Base-by-base conservation (phyloP, 1,140 invertebrate species). In the Papilio dardanus region DNA sequence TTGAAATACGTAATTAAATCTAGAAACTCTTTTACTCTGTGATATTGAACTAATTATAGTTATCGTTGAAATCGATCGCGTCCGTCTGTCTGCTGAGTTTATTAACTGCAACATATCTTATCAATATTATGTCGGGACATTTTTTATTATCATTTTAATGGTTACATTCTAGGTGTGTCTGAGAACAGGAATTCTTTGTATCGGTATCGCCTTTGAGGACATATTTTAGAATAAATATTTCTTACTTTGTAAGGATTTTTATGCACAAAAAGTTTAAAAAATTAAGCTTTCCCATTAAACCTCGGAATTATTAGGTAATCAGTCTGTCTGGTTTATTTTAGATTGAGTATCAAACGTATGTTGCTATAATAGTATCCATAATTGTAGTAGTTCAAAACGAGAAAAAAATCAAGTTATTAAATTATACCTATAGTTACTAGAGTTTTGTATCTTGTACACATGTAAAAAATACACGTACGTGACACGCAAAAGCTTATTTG, bases 31-130 rank as follows among this genome's bases (percentile, higher is more conserved):
- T 42, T 3, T n/a, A 16, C 8, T 8, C 7, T 5, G 8, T 24
- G 21, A 24, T 54, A 54, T 16, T 28, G 24, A 62, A 62, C 0
- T 16, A 62, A 62, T 62, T 30, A 30, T 16, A 16, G 10, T 6
- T 62, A 62, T 62, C 54, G 24, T 14, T 30, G 24, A 30, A 62
- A 62, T 62, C 3, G 50, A 54, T 54, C 19, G 54, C 54, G 54
- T 62, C 54, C 14, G 21, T 62, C 21, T 62, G 54, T 62, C 54
- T 62, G 24, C 2, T 16, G 3, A 62, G 50, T 54, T 54, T 24
- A 62, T 62, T 62, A 62, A 62, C 54, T 62, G 54, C 24, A 58
- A 58, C 21, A 14, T 30, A 62, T 62, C 54, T 62, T 62, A 54
- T 54, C 50, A 14, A 14, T 58, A 24, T 58, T 28, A 19, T 58